Base-by-base conservation (phyloP, 1,140 invertebrate species). In the Sinonovacula constricta region DNA sequence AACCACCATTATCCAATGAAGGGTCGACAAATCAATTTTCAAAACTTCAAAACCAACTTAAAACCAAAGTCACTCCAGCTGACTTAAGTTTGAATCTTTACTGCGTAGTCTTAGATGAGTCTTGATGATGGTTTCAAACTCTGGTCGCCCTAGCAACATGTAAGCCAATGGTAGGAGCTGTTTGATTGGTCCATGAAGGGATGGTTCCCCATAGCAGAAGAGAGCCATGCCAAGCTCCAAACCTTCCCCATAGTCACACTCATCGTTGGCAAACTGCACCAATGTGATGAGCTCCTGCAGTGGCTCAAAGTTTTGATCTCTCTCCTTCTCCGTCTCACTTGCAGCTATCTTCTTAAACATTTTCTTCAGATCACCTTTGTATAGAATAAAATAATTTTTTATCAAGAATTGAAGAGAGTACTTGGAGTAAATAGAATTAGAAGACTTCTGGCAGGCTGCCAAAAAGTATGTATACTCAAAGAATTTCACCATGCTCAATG, bases 181-280 rank as follows among this genome's bases (percentile, higher is more conserved):
- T 33, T 93, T 86, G 1, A 94, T 92, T 62, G 92, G 93, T 30
- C 92, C 90, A 90, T 97, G 94, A 53, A 98, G 86, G 7, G 65
- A 71, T 30, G 85, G 77, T 0, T 84, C 84, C 10, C 89, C 88
- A 85, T 93, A 95, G 75, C 93, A 94, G 86, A 98, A 96, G 22
- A 98, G 88, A 91, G 97, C 94, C 39, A 97, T 93, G 0, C 96
- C 97, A 31, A 97, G 91, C 91, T 99, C 97, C 1, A 98, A 87
- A 4, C 96, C 95, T 62, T 95, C 97, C 0, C 97, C 97, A 92
- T 97, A 98, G 90, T 98, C 97, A 89, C 95, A 97, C 90, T 98
- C 97, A 89, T 98, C 97, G 79, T 95, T 95, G 1, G 97, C 96
- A 90, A 97, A 97, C 86, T 94, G 96, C 7, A 96, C 94, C 10